Conservation (phyloP, 2,113 vertebrate genomes). For the Lanius ludovicianus region DNA sequence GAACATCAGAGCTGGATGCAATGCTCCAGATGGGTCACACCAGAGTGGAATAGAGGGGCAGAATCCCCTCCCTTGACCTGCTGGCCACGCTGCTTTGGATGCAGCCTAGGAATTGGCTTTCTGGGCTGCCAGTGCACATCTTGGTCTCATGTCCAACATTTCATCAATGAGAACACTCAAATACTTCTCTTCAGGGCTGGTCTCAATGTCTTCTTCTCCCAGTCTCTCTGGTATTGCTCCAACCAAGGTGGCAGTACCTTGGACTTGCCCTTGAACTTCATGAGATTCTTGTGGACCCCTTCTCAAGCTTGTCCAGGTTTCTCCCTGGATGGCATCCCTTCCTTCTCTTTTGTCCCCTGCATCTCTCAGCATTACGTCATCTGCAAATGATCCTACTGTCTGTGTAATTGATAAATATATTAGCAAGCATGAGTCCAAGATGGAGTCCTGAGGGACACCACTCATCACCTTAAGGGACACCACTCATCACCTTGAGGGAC, state of each 20-base stretch:
- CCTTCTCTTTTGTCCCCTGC: neutral
- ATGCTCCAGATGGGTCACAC: neutral
- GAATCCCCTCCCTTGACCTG: neutral
- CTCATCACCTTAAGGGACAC: neutral
- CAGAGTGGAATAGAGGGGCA: neutral
- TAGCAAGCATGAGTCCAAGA: accelerated
- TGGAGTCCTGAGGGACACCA: neutral
- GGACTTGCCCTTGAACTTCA: neutral
- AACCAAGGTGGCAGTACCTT: neutral
- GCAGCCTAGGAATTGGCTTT: neutral
- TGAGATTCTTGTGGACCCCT: neutral
- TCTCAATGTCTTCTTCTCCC: neutral
- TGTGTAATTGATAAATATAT: neutral
- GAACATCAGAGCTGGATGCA: neutral
- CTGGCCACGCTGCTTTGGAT: neutral
- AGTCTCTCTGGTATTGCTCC: neutral
- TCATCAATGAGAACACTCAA: neutral
- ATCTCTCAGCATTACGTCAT: neutral
- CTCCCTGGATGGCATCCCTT: neutral
- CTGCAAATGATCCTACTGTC: neutral
- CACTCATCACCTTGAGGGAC: neutral
- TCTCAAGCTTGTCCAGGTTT: neutral
- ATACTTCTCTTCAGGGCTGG: neutral
- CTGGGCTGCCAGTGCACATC: neutral
- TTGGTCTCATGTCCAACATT: neutral